These are phyloP conservation scores for Scaptomyza hsui DNA, from an alignment of 1,140 invertebrate genomes.

Conservation along the genomic window DNA sequence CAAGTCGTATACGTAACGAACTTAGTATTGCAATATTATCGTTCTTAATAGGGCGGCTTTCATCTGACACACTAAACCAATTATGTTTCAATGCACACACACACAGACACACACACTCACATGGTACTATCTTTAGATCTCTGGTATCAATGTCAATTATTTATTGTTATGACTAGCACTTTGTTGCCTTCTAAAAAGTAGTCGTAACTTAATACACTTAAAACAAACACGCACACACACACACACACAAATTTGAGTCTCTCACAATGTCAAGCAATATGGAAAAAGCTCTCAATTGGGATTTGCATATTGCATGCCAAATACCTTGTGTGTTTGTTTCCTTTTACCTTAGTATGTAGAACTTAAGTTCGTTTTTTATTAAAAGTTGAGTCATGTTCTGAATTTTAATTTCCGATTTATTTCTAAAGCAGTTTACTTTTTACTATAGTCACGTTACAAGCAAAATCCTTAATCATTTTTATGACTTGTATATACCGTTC, in stretches of 20 bases:
- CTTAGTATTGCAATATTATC: not conserved
- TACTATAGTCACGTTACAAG: not conserved
- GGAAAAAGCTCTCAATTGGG: not conserved
- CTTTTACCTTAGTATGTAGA: not conserved
- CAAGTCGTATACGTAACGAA: not conserved
- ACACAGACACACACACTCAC: not conserved
- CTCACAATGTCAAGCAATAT: not conserved
- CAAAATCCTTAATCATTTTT: too few relatives aligned
- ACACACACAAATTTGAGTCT: not conserved
- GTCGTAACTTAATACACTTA: slow-evolving; percentile 10
- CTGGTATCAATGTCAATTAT: slow-evolving; percentile 52
- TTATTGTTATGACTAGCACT: slow-evolving; percentile 49
- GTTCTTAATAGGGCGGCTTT: slow-evolving; percentile 33
- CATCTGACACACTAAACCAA: not conserved
- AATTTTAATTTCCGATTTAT: not conserved
- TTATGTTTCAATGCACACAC: not conserved
- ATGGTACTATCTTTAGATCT: not conserved
- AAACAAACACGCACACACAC: not conserved
- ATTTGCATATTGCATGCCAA: slow-evolving; percentile 14
- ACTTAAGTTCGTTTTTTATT: too few relatives aligned
- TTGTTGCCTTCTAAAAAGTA: slow-evolving; percentile 51
- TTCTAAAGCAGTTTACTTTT: not conserved
- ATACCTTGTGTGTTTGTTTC: not conserved
- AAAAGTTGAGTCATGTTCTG: slow-evolving; percentile 1
- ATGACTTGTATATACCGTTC: too few relatives aligned